Conservation (phyloP, 2,888 invertebrate genomes). For the Drosophila stalkeri region DNA sequence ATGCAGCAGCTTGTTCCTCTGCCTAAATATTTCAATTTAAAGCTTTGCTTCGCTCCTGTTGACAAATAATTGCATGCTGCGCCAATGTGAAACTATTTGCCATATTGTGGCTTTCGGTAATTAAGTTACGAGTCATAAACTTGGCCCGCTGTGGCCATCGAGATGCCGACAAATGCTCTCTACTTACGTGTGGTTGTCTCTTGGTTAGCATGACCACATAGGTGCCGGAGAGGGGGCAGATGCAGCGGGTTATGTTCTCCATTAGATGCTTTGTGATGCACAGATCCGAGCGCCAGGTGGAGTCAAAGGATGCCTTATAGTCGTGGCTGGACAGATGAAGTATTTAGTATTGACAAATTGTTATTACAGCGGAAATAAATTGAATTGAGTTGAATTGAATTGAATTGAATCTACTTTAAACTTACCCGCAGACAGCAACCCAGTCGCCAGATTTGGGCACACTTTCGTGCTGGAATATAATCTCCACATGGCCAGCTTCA, state of each 20-base stretch:
- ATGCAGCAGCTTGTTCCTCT: not conserved
- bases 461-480: conserved; percentile 85
- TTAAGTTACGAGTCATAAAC: not conserved
- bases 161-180: conserved; percentile 37
- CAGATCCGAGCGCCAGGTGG: conserved; percentile 88
- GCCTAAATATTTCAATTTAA: not conserved
- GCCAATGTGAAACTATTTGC: not conserved
- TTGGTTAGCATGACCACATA: conserved; percentile 88
- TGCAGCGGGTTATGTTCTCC: conserved; percentile 87
- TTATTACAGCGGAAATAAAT: not conserved
- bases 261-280: conserved; percentile 86
- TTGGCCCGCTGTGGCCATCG: conserved; percentile 6
- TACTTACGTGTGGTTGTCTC: conserved; percentile 86
- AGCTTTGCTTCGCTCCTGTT: not conserved
- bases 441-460: conserved; percentile 82
- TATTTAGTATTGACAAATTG: not conserved
- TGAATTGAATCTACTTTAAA: not conserved
- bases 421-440: conserved; percentile 85
- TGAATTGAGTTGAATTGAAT: not conserved
- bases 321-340: conserved; percentile 77
- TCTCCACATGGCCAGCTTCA: conserved; percentile 85
- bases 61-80: conserved; percentile 4
- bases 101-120: not conserved
- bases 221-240: conserved; percentile 88
- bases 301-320: conserved; percentile 86